phyloP scores from a whole-genome alignment of 2,888 invertebrate species.

The Aethes cnicana region DNA sequence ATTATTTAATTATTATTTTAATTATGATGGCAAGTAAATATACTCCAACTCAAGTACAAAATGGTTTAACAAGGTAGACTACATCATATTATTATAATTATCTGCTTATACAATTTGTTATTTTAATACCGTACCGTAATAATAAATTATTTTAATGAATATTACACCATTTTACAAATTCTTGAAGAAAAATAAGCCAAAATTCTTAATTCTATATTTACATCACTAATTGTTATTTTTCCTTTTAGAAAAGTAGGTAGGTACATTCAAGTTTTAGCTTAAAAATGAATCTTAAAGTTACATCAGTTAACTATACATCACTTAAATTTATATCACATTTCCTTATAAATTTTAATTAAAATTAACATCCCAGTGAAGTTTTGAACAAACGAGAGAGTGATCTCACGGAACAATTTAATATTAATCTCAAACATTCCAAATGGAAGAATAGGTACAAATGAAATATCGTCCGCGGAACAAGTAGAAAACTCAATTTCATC shows the following conservation, averaged over 20 bases:
- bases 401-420: slow-evolving; percentile 39
- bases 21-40: no score
- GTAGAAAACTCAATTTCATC: slow-evolving; percentile 25
- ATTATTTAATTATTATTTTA: neutral
- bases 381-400: slow-evolving; percentile 35
- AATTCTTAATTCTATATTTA: slow-evolving; percentile 22
- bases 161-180: slow-evolving; percentile 26
- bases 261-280: slow-evolving; percentile 21
- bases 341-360: slow-evolving; percentile 48
- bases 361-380: slow-evolving; percentile 41
- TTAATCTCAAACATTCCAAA: slow-evolving; percentile 34
- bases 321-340: slow-evolving; percentile 64
- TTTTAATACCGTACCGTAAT: slow-evolving; percentile 18
- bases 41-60: neutral
- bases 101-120: slow-evolving; percentile 19
- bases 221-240: slow-evolving; percentile 21
- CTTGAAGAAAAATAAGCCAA: slow-evolving; percentile 31
- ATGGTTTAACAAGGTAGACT: slow-evolving; percentile 8
- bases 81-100: no score
- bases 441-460: slow-evolving; percentile 24
- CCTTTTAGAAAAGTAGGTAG: slow-evolving; percentile 35
- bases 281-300: slow-evolving; percentile 5
- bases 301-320: slow-evolving; percentile 10
- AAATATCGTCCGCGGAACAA: slow-evolving; percentile 19
- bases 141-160: slow-evolving; percentile 20